Base-by-base conservation (phyloP, 2,888 invertebrate species). In the Stratiomys singularior region DNA sequence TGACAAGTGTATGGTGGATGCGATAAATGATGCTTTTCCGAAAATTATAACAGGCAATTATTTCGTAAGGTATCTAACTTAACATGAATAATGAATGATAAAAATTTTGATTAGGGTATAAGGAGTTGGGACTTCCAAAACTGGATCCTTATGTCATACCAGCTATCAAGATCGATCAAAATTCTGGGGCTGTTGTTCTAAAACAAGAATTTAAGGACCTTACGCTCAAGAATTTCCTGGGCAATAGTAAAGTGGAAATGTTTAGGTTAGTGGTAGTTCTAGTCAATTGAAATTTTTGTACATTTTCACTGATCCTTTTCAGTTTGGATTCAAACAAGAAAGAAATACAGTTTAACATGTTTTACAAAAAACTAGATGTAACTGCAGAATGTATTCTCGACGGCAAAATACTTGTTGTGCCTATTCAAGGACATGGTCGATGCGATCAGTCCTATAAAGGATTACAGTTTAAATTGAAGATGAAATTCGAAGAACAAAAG, bases 11-110 rank as follows among this genome's bases (percentile, higher is more conserved):
- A 37, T 74, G 60, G 52, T 23, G 13, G 74, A 15, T 0, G 58
- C 74, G 2, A 23, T 44, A n/a, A 74, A 60, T 0, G 74, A 74
- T 60, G 74, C 60, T 9, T 21, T 74, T 15, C 58, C 44, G 7
- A 74, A 58, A 23, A 13, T 60, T 15, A 44, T 37, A 23, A 58
- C 28, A 21, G 58, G 74, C 60, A 60, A 1, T 5, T 13, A 15
- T 52, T 15, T 44, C 11, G 9, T 18, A 52, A 52, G 7, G 52
- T 52, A 5, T 52, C 4, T 18, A 15, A 52, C 15, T 52, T 18
- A 9, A 44, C 15, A 9, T 37, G 37, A 37, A 37, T 9, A 3
- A 18, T 1, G 0, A 15, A 28, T 28, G 23, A 30, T 37, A 44
- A 37, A 37, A 37, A 5, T 37, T 37, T 37, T 37, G 5, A 37